Evolutionary conservation across 2,888 invertebrate species (phyloP).

Genomic region (Mythimna loreyi): DNA sequence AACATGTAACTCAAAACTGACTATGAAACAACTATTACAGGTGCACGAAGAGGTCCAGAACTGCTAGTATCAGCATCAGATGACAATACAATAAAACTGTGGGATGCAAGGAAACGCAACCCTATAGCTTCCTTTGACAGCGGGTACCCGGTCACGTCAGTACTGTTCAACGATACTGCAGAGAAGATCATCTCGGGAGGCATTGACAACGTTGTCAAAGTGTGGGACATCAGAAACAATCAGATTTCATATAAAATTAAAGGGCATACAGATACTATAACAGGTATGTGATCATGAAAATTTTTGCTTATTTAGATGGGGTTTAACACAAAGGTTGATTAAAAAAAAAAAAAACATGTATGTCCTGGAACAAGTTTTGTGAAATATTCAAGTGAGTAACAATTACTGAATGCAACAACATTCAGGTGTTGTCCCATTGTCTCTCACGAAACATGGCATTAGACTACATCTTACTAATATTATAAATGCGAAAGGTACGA

Average conservation of each 20-base stretch:
- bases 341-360: no score
- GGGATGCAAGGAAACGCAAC: slow-evolving; percentile 97
- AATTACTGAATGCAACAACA: no score
- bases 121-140: slow-evolving; percentile 94
- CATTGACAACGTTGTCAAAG: slow-evolving; percentile 99
- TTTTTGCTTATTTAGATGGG: no score
- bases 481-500: no score
- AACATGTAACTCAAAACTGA: not conserved
- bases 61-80: slow-evolving; percentile 98
- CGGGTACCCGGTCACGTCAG: slow-evolving; percentile 95
- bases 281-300: slow-evolving; percentile 86
- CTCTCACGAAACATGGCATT: no score
- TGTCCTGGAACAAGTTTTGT: no score
- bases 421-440: no score
- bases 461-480: no score
- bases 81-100: slow-evolving; percentile 97
- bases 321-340: no score
- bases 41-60: slow-evolving; percentile 97
- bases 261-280: slow-evolving; percentile 99
- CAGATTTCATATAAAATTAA: slow-evolving; percentile 95
- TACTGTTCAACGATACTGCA: slow-evolving; percentile 98
- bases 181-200: slow-evolving; percentile 99
- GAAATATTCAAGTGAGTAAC: no score
- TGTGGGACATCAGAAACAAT: slow-evolving; percentile 98
- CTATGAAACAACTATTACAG: slow-evolving; percentile 73